Base-by-base conservation (phyloP, 2,113 vertebrate species). In the Eonycteris spelaea region DNA sequence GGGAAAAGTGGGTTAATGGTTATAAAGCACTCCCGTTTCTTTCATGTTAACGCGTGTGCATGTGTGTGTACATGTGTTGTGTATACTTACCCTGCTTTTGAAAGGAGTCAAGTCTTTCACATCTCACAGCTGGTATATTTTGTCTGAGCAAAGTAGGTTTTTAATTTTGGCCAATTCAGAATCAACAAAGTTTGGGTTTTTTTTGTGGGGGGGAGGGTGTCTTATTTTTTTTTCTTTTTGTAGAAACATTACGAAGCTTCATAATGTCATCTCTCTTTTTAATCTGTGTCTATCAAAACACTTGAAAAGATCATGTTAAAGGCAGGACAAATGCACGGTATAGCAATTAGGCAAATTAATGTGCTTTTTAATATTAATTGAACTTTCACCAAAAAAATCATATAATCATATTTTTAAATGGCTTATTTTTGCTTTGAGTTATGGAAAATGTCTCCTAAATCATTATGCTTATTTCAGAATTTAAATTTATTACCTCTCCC, bases 111-210 rank as follows among this genome's bases (percentile, higher is more conserved):
- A 74, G 63, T 86, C 24, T 90, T 91, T 84, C 28, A 57, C 8
- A 84, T 74, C 22, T 92, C 68, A 70, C 40, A 85, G 8, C 70
- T 92, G 33, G 70, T 94, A 63, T 61, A 75, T 89, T 82, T 92
- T 87, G 22, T 71, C 22, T 67, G 43, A 90, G 68, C 91, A 89
- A 92, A 90, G 13, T 79, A 95, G n/a, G 18, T 55, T 63, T 94
- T 94, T 57, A 61, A n/a, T 78, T 96, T 94, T 75, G 3, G 33
- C 33, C 16, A 78, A 45, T 63, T 67, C 38, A 82, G 8, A 67
- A 85, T 91, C 78, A 77, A 22, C 6, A 57, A 73, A 87, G n/a
- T 30, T 71, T 74, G 7, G 2, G 28, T 8, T 12, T 74, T 93
- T 73, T 84, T 19, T 79, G 2, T 5, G 2, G 18, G 3, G 19